Base-by-base conservation (phyloP, 2,888 invertebrate genomes). In the Drosophila lutescens region DNA sequence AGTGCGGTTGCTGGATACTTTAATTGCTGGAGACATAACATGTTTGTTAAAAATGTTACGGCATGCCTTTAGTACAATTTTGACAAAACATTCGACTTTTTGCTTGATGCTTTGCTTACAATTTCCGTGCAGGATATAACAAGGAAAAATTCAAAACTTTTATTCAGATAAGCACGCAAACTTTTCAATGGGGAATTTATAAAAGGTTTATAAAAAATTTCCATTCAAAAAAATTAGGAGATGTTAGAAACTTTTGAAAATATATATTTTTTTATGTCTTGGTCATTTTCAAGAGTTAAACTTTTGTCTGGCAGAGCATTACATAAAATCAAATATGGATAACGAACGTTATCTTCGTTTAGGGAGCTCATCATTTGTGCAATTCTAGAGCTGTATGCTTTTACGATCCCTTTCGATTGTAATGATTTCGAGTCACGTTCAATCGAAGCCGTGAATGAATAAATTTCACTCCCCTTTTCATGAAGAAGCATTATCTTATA, bases 391-490 rank as follows among this genome's bases (percentile, higher is more conserved):
- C 40, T 59, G 40, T n/a, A 23, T 47, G 47, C 17, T 49, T 62
- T 62, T 36, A 41, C 23, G 61, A 47, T 65, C 13, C 32, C 38
- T 34, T 40, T 65, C 26, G 32, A 30, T 44, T n/a, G 32, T 34
- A 46, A 40, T 20, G 20, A 40, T 54, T 66, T 66, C 65, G 10
- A 41, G 65, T 66, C 65, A 66, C 65, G 65, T 67, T 40, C 61
- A n/a, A 23, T 26, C 32, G 67, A 67, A 41, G 46, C 67, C 20
- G 26, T 40, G 54, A 66, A 66, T 66, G 65, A 66, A 66, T 66
- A 66, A 66, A 66, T 66, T 66, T 17, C 54, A 59, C 54, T 59
- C 54, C 34, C 6, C 4, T 34, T 63, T 40, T 13, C 46, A 67
- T 66, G 47, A 26, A 40, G 26, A 47, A 20, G 32, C 54, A 47